These are phyloP conservation scores for Agelastica alni DNA, from an alignment of 2,888 invertebrate genomes.

Conservation along the genomic window DNA sequence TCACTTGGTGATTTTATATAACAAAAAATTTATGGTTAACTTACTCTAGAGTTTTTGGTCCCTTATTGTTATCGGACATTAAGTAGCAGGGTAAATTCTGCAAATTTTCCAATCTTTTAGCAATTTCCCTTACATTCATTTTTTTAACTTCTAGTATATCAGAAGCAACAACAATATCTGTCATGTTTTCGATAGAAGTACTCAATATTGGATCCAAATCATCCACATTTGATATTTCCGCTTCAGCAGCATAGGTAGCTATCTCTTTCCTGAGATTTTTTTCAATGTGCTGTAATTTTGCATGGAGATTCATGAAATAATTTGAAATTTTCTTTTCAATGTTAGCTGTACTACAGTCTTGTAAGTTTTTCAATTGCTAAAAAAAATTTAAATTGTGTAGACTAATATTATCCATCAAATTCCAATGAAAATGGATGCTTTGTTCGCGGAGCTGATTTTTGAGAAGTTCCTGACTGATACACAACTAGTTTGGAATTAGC, in stretches of 20 bases:
- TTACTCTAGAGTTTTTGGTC: constrained; percentile 32
- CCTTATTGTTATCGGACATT: constrained; percentile 21
- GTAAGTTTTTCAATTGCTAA: constrained; percentile 27
- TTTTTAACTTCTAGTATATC: constrained; percentile 30
- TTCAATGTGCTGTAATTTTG: constrained; percentile 25
- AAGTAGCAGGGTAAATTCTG: constrained; percentile 38
- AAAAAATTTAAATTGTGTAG: constrained; percentile 20
- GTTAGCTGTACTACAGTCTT: constrained; percentile 13
- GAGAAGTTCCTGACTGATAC: no score
- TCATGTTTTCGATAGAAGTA: constrained; percentile 30
- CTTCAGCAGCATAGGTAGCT: constrained; percentile 7
- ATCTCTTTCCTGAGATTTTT: constrained; percentile 25
- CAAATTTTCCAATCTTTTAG: constrained; percentile 32
- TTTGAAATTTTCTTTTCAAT: constrained; percentile 29
- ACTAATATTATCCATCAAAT: no score
- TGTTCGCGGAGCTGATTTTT: no score
- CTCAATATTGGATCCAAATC: constrained; percentile 26
- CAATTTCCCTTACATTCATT: constrained; percentile 36
- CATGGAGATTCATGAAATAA: constrained; percentile 31
- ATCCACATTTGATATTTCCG: constrained; percentile 23
- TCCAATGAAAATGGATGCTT: no score
- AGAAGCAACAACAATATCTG: constrained; percentile 28
- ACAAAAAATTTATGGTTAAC: no score
- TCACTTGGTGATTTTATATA: no score
- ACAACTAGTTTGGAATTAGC: no score